Conservation (phyloP, 2,113 vertebrate genomes). For the Pyrgilauda ruficollis region DNA sequence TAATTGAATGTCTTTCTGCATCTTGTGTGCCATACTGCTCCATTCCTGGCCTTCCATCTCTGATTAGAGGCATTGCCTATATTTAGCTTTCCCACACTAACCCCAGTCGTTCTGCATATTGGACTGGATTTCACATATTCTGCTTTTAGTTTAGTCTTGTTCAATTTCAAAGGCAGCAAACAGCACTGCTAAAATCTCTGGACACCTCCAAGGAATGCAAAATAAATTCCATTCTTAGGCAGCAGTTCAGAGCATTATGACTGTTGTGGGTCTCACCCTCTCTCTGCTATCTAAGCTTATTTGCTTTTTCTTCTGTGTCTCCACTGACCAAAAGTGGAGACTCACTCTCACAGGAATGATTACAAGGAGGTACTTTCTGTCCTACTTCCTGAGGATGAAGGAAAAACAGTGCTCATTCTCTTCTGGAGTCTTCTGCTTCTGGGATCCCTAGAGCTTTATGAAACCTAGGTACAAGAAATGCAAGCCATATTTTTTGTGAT, state of each 20-base stretch:
- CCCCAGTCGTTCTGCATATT: not conserved
- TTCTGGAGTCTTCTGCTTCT: not conserved
- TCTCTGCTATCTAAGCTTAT: not conserved
- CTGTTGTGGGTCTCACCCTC: not conserved
- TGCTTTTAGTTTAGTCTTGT: not conserved
- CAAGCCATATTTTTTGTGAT: not conserved
- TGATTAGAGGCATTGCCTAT: not conserved
- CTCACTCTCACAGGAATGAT: not conserved
- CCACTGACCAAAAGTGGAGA: not conserved
- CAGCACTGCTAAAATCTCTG: not conserved
- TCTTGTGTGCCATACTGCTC: not conserved
- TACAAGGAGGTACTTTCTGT: not conserved
- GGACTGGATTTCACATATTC: not conserved
- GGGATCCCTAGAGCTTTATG: not conserved
- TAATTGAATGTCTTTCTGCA: constrained; percentile 22
- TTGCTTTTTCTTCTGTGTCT: not conserved
- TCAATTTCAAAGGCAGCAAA: not conserved
- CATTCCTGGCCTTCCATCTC: not conserved
- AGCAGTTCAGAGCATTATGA: not conserved
- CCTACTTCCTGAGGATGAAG: not conserved
- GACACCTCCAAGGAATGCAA: not conserved
- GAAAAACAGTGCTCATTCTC: not conserved
- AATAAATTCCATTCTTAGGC: not conserved
- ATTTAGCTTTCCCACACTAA: constrained; percentile 20
- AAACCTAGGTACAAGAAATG: not conserved